These are phyloP conservation scores for Gymnarchus niloticus DNA, from an alignment of 2,113 vertebrate genomes.

Conservation along the genomic window DNA sequence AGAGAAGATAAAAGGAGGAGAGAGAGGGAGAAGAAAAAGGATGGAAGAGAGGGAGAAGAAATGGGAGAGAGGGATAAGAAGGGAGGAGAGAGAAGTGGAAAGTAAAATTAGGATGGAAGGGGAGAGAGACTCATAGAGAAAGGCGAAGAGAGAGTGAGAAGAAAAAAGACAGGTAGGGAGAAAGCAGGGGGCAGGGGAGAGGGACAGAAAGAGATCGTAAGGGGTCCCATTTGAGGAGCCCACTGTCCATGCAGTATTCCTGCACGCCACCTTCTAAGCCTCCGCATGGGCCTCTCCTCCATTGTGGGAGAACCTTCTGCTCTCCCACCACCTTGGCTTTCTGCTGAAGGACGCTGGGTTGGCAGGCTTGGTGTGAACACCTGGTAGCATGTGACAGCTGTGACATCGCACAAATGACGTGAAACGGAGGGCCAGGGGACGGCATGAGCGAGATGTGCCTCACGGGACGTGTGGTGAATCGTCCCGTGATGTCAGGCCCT, in stretches of 20 bases:
- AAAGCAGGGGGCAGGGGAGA: too few species aligned
- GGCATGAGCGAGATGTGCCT: neutral
- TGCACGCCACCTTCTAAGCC: neutral
- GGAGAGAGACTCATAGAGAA: too few species aligned
- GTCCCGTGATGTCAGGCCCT: neutral
- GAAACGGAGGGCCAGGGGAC: neutral
- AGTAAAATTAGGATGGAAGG: too few species aligned
- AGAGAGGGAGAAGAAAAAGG: neutral
- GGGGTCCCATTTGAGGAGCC: too few species aligned
- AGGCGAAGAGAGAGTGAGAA: neutral
- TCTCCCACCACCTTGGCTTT: neutral
- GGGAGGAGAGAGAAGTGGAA: too few species aligned
- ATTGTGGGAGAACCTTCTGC: neutral
- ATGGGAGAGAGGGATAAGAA: neutral
- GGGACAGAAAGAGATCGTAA: neutral
- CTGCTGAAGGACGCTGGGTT: neutral
- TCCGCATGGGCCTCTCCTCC: neutral
- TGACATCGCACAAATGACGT: constrained; percentile 16
- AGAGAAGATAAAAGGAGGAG: neutral
- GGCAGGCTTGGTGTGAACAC: neutral
- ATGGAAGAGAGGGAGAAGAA: neutral
- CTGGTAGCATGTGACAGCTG: constrained; percentile 1
- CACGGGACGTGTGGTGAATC: neutral
- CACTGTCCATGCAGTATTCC: neutral
- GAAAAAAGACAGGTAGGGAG: neutral